Conservation (phyloP, 2,888 invertebrate genomes). For the Acronicta leporina region DNA sequence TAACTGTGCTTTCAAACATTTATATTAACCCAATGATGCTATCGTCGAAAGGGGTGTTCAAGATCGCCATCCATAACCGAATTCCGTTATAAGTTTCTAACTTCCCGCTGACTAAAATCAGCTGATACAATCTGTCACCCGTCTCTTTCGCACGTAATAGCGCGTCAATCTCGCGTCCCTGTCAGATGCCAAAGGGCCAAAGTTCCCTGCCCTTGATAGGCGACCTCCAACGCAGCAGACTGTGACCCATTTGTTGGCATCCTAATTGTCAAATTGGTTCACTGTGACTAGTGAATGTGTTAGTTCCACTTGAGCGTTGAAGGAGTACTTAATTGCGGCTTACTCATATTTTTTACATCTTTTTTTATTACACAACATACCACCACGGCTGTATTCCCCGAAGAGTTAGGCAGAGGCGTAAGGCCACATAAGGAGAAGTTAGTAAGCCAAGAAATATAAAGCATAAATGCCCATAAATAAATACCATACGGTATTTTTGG, state of each 20-base stretch:
- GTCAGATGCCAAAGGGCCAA: conserved; percentile 61
- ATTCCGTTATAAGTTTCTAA: conserved; percentile 18
- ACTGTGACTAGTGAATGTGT: conserved; percentile 23
- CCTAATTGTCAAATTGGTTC: conserved; percentile 57
- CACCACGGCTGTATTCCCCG: no score
- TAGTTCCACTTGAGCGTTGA: conserved; percentile 22
- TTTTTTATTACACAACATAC: not conserved
- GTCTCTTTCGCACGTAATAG: conserved; percentile 49
- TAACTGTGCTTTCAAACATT: not conserved
- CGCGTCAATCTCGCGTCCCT: conserved; percentile 50
- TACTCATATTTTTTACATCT: not conserved
- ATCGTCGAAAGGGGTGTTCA: conserved; percentile 3
- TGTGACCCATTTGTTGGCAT: conserved; percentile 67
- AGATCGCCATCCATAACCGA: conserved; percentile 33
- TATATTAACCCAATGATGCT: not conserved
- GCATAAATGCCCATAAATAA: no score
- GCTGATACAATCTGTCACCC: conserved; percentile 48
- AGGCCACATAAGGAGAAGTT: no score
- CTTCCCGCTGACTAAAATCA: conserved; percentile 42
- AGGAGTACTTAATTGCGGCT: conserved; percentile 11
- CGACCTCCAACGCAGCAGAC: conserved; percentile 66
- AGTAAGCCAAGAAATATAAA: no score
- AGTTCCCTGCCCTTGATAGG: conserved; percentile 73
- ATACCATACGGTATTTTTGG: no score
- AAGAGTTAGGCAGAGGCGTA: no score